Evolutionary conservation across 2,888 invertebrate species (phyloP), one percentile per base, ranked within the genome.

Genomic region (Cantharis lateralis): DNA sequence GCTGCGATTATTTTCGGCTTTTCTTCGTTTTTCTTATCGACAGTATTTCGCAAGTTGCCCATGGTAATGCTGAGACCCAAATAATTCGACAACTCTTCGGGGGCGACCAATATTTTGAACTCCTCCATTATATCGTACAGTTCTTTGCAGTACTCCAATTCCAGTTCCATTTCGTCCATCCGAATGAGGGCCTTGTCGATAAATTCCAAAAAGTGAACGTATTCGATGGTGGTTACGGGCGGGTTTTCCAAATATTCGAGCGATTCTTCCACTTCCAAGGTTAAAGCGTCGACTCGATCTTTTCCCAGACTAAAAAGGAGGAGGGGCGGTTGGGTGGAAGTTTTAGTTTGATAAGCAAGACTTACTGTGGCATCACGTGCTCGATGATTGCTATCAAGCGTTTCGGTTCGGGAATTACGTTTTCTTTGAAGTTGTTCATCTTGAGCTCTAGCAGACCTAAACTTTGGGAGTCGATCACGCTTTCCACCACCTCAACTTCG

Each of bases 41-140:
- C 92, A 48, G 92, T 90, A 70, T 94, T 93, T 68, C 94, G 90
- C 5, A 95, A 85, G 3, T 90, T 90, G 1, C 92, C 91, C 78
- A 93, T 89, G 13, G 91, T 89, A 13, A 91, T 91, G 82, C 92
- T 92, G 68, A 93, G 87, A n/a, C 92, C 91, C 90, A 87, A 80
- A 84, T 92, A 93, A 78, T 91, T 91, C 5, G 90, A 89, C 88
- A 91, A 90, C 80, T 95, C 95, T 71, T 95, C 95, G 0, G 92
- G 91, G 1, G 94, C 91, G 71, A 95, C 91, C 0, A 91, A 90
- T 75, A 97, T 94, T 24, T 90, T 88, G 86, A 93, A 96, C 84
- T 95, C 93, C 76, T 95, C 95, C 89, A 96, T 95, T 4, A 96
- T 90, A 80, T 96, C 94, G 85, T 96, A 95, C 76, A 96, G 88